Conservation (phyloP, 2,113 vertebrate species). For the Triplophysa rosa region DNA sequence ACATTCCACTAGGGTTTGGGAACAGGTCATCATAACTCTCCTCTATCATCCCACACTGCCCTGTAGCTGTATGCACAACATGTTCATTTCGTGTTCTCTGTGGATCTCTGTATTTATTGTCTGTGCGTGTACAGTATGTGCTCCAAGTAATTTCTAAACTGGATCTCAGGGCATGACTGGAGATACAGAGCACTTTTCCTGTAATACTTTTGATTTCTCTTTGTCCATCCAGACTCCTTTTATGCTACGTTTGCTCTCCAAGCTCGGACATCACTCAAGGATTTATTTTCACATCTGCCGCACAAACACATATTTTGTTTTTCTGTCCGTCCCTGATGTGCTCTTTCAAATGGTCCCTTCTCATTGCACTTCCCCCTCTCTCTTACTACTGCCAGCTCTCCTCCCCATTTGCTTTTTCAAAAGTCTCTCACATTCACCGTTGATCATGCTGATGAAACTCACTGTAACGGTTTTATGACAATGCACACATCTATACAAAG, state of each 20-base stretch:
- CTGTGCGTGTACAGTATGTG: slow-evolving; percentile 14
- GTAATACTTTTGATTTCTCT: background rate
- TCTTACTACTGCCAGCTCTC: slow-evolving; percentile 2
- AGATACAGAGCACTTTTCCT: slow-evolving; percentile 35
- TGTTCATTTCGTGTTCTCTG: slow-evolving; percentile 18
- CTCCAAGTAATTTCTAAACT: slow-evolving; percentile 35
- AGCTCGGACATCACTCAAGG: slow-evolving; percentile 5
- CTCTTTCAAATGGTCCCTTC: slow-evolving; percentile 18
- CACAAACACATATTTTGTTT: slow-evolving; percentile 25
- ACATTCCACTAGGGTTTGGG: slow-evolving; percentile 40
- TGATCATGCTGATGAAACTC: slow-evolving; percentile 62
- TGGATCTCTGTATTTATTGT: background rate
- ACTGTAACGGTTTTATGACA: slow-evolving; percentile 49
- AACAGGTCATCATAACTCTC: slow-evolving; percentile 39
- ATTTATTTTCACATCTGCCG: slow-evolving; percentile 22
- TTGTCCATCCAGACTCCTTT: background rate
- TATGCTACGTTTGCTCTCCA: background rate
- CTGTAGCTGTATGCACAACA: slow-evolving; percentile 40
- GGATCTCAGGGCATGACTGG: slow-evolving; percentile 49
- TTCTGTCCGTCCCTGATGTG: slow-evolving; percentile 1
- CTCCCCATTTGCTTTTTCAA: background rate
- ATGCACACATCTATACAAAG: background rate
- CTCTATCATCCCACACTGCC: slow-evolving; percentile 20
- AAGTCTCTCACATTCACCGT: slow-evolving; percentile 7
- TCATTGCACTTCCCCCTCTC: slow-evolving; percentile 17